These are phyloP conservation scores for Orthosia gothica DNA, from an alignment of 2,888 invertebrate genomes.

Conservation along the genomic window DNA sequence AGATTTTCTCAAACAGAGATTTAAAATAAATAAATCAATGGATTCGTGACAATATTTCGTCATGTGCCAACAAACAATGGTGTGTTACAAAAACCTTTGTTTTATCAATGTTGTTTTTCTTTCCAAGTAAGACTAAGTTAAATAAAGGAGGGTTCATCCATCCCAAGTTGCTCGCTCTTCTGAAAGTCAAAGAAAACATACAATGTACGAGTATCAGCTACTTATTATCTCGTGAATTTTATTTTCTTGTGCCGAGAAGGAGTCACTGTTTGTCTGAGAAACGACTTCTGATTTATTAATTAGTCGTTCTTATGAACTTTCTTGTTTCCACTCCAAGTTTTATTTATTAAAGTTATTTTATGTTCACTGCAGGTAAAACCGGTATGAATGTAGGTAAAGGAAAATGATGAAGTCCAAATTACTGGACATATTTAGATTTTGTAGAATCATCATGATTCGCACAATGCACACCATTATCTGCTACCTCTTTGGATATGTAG, in stretches of 20 bases:
- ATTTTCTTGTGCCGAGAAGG: constrained; percentile 25
- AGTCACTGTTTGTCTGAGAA: constrained; percentile 9
- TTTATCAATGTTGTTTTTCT: constrained; percentile 52
- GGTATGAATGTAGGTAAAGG: not conserved
- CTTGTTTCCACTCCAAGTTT: not conserved
- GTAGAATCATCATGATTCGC: not conserved
- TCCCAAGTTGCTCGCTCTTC: constrained; percentile 12
- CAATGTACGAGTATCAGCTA: constrained; percentile 19
- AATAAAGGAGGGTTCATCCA: constrained; percentile 41
- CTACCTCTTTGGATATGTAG: not conserved
- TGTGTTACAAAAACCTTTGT: constrained; percentile 40
- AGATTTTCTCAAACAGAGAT: constrained; percentile 54
- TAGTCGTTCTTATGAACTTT: constrained; percentile 12
- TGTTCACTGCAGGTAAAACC: not conserved
- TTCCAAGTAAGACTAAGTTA: constrained; percentile 38
- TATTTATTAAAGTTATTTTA: not conserved
- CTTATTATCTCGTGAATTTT: constrained; percentile 34
- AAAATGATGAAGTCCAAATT: not conserved
- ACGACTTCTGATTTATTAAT: constrained; percentile 23
- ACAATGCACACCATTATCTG: not conserved
- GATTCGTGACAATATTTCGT: constrained; percentile 31
- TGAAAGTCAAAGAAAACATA: constrained; percentile 48
- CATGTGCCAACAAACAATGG: constrained; percentile 29
- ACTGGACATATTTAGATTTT: constrained; percentile 5
- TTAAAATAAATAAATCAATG: constrained; percentile 60